Base-by-base conservation (phyloP, 1,140 invertebrate genomes). In the Drosophila bocqueti region DNA sequence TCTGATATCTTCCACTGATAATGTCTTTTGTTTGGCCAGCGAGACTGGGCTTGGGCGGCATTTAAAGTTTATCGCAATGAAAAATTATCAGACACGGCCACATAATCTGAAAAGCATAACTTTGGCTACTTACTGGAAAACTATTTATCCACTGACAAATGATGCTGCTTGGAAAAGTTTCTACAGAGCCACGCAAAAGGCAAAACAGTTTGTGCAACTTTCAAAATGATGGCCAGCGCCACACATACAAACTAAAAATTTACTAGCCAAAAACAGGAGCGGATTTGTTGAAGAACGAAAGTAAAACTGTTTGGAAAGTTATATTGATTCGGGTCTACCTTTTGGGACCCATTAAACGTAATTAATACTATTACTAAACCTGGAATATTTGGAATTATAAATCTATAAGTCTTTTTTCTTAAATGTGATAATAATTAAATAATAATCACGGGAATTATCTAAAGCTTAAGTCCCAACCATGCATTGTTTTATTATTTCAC, bases 141-240 rank as follows among this genome's bases (percentile, higher is more conserved):
- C 85, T 89, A 89, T 89, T 90, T 89, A 89, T 89, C 85, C 85
- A 85, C 86, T 90, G 85, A 90, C 85, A 90, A 90, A 90, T 90
- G 85, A 90, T 90, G 85, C 79, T 79, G 86, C 85, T 90, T 69
- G 52, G 42, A 75, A 90, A 90, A 68, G 83, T 90, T 90, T 89
- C 54, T 61, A 11, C 43, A 68, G 83, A 54, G 65, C 68, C 68
- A 52, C 63, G 81, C 77, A 90, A 90, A 83, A 90, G 85, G 84
- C 81, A 90, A 90, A 89, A 89, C 81, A 89, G 81, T 89, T 89
- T 90, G 54, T 76, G 68, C 65, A 89, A 90, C 85, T 90, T 90
- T 90, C 26, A 26, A 79, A 76, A 76, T 76, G 61, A 66, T 76
- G 54, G 74, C 42, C 15, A 77, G 46, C 45, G 45, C 29, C 47